phyloP scores from a whole-genome alignment of 1,140 invertebrate species.

The Hylyphantes graminicola region DNA sequence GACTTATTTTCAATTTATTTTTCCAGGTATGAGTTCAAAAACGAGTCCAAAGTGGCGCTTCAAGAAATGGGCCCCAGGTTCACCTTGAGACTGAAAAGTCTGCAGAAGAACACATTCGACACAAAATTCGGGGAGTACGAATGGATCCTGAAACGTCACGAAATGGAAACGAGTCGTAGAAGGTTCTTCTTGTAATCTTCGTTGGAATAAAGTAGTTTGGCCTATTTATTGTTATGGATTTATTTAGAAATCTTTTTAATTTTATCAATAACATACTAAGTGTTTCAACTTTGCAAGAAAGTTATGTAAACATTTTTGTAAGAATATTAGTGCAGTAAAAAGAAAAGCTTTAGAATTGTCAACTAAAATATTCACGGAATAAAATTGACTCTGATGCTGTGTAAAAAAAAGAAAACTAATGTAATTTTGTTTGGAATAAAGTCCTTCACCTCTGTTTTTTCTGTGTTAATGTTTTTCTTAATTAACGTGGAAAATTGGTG shows the following conservation, averaged over 20 bases:
- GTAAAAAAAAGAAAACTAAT: too few relatives aligned
- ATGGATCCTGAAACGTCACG: slow-evolving; percentile 94
- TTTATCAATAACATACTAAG: background rate
- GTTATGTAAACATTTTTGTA: too few relatives aligned
- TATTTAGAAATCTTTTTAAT: background rate
- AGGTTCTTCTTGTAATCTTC: slow-evolving; percentile 84
- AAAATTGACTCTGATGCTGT: too few relatives aligned
- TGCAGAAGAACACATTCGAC: slow-evolving; percentile 98
- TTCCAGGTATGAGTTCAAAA: slow-evolving; percentile 85
- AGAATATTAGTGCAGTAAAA: too few relatives aligned
- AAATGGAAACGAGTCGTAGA: slow-evolving; percentile 89
- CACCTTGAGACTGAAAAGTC: slow-evolving; percentile 89
- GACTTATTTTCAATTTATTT: too few relatives aligned
- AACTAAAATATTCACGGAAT: too few relatives aligned
- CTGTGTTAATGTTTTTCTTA: too few relatives aligned
- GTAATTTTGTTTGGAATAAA: too few relatives aligned
- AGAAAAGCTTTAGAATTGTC: too few relatives aligned
- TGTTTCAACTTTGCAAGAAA: background rate
- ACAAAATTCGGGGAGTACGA: slow-evolving; percentile 96
- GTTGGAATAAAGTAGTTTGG: background rate
- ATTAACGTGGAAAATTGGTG: too few relatives aligned
- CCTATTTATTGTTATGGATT: background rate
- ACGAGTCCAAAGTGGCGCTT: slow-evolving; percentile 83
- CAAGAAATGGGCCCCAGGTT: slow-evolving; percentile 95
- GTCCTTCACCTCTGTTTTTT: too few relatives aligned